phyloP scores from a whole-genome alignment of 2,797 vertebrate genomes.

The Triplophysa yarkandensis region DNA sequence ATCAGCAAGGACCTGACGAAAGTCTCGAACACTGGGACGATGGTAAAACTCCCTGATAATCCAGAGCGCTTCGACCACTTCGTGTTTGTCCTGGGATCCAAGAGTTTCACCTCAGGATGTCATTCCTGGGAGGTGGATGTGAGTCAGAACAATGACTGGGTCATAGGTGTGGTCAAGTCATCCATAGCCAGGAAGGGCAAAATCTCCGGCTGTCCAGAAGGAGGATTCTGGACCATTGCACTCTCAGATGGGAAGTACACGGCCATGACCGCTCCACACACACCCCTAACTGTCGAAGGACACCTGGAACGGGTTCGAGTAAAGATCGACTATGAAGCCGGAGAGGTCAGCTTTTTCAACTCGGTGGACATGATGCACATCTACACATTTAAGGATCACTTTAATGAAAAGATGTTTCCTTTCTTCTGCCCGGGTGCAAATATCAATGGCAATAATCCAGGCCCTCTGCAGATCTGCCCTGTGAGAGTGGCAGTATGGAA shows the following conservation, averaged over 20 bases:
- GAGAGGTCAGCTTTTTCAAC: slow-evolving; percentile 76
- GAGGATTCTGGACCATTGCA: slow-evolving; percentile 81
- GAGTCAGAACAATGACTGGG: slow-evolving; percentile 76
- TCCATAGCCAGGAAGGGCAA: slow-evolving; percentile 77
- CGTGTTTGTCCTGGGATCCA: slow-evolving; percentile 76
- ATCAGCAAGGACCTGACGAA: slow-evolving; percentile 70
- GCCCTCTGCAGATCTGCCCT: slow-evolving; percentile 75
- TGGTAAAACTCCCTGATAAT: slow-evolving; percentile 72
- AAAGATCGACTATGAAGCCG: slow-evolving; percentile 74
- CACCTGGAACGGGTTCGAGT: slow-evolving; percentile 71
- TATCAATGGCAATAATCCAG: slow-evolving; percentile 76
- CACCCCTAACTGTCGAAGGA: slow-evolving; percentile 56
- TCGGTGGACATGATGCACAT: slow-evolving; percentile 71
- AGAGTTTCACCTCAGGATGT: slow-evolving; percentile 74
- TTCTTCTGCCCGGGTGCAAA: slow-evolving; percentile 83
- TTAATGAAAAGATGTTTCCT: slow-evolving; percentile 77
- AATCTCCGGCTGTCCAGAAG: slow-evolving; percentile 76
- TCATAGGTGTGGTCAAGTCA: slow-evolving; percentile 76
- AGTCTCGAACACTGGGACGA: slow-evolving; percentile 70
- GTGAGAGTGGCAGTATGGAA: slow-evolving; percentile 80
- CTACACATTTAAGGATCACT: slow-evolving; percentile 74
- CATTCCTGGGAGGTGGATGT: slow-evolving; percentile 83
- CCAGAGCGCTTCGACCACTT: slow-evolving; percentile 79
- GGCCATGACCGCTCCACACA: slow-evolving; percentile 77
- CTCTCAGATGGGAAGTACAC: slow-evolving; percentile 74